Conservation (phyloP, 2,797 vertebrate species). For the Thamnophis elegans region DNA sequence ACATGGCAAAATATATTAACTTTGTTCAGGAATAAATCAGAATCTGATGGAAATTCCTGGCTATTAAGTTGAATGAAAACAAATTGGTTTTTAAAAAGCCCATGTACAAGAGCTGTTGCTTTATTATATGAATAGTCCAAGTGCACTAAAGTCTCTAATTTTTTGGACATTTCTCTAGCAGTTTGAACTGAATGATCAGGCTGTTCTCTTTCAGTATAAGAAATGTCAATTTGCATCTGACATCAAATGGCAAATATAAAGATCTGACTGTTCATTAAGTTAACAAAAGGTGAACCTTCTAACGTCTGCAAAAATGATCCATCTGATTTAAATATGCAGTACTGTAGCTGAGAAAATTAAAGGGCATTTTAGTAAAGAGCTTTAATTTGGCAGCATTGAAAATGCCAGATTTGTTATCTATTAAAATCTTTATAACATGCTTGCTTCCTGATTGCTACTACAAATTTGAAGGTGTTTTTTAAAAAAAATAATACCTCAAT, state of each 20-base stretch:
- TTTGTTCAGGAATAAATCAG: neutral
- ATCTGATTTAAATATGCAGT: neutral
- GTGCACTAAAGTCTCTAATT: neutral
- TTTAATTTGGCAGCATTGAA: neutral
- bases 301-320: neutral
- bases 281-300: neutral
- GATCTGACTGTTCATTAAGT: conserved; percentile 11
- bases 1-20: neutral
- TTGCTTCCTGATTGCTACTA: neutral
- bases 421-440: neutral
- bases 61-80: neutral
- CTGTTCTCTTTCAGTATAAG: neutral
- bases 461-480: neutral
- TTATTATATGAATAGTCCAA: neutral
- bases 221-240: neutral
- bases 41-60: neutral
- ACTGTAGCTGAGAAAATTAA: conserved; percentile 5
- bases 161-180: neutral
- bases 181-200: neutral
- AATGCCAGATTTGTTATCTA: neutral
- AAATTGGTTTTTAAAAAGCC: neutral
- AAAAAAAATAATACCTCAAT: too few relatives aligned
- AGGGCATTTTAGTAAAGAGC: neutral
- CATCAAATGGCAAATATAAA: neutral
- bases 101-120: neutral